These are phyloP conservation scores for Icerya purchasi DNA, from an alignment of 2,888 invertebrate species.

Conservation along the genomic window DNA sequence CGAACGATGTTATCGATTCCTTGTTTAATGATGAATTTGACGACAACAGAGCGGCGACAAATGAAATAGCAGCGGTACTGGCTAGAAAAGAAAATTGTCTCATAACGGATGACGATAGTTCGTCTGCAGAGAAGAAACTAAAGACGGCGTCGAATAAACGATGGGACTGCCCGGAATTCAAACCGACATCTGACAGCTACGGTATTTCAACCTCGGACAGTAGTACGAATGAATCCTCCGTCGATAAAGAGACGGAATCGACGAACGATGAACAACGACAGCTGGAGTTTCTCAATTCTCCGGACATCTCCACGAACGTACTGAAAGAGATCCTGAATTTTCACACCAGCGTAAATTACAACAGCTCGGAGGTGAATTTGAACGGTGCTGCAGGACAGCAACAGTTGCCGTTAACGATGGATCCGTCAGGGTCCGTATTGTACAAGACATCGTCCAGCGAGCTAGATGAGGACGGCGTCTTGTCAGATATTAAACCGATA, in stretches of 20 bases:
- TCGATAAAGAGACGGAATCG: not conserved
- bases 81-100: too few relatives aligned
- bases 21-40: too few relatives aligned
- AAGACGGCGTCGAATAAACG: not conserved
- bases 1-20: too few relatives aligned
- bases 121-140: not conserved
- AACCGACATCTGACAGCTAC: not conserved
- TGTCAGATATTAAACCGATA: not conserved
- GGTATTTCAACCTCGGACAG: not conserved
- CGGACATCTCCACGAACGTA: not conserved
- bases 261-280: not conserved
- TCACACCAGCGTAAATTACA: not conserved
- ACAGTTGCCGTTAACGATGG: too few relatives aligned
- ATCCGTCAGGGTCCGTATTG: not conserved
- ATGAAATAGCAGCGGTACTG: too few relatives aligned
- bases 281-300: not conserved
- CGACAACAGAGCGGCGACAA: too few relatives aligned
- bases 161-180: not conserved
- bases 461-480: not conserved
- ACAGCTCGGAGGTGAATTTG: not conserved
- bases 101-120: too few relatives aligned
- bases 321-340: not conserved
- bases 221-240: not conserved
- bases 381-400: too few relatives aligned
- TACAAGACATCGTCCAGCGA: not conserved